These are phyloP conservation scores for Lucinisca nassula DNA, from an alignment of 2,888 invertebrate species.

Conservation along the genomic window DNA sequence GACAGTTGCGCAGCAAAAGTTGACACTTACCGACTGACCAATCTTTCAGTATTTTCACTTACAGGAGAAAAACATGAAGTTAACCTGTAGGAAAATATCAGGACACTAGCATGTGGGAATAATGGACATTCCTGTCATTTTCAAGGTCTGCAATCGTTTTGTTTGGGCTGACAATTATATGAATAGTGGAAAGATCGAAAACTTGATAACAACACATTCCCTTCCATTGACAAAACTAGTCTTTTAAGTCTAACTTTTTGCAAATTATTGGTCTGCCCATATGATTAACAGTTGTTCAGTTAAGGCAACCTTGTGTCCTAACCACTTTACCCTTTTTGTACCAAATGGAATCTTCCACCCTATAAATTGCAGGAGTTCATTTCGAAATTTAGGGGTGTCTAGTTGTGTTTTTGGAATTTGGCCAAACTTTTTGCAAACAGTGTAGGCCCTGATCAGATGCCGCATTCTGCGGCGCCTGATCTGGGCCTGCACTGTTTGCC, in stretches of 20 bases:
- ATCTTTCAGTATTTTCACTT: too few relatives aligned
- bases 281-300: constrained; percentile 2
- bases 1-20: too few relatives aligned
- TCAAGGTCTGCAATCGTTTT: constrained; percentile 34
- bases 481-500: too few relatives aligned
- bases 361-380: too few relatives aligned
- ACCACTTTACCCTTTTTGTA: background rate
- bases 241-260: background rate
- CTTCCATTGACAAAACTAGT: constrained; percentile 17
- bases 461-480: too few relatives aligned
- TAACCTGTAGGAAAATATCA: constrained; percentile 42
- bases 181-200: constrained; percentile 42
- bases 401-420: too few relatives aligned
- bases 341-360: too few relatives aligned
- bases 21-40: too few relatives aligned
- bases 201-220: constrained; percentile 46
- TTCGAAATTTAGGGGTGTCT: too few relatives aligned
- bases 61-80: too few relatives aligned
- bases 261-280: background rate
- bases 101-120: constrained; percentile 47
- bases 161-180: constrained; percentile 37
- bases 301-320: background rate
- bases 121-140: constrained; percentile 42
- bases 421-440: too few relatives aligned
- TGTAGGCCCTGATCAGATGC: too few relatives aligned